A percentile compares a stretch with the other conserved stretches of the same genome.
These are phyloP conservation scores for Platorchestia sp. DNA, from an alignment of 1,140 invertebrate genomes.

Conservation along the genomic window DNA sequence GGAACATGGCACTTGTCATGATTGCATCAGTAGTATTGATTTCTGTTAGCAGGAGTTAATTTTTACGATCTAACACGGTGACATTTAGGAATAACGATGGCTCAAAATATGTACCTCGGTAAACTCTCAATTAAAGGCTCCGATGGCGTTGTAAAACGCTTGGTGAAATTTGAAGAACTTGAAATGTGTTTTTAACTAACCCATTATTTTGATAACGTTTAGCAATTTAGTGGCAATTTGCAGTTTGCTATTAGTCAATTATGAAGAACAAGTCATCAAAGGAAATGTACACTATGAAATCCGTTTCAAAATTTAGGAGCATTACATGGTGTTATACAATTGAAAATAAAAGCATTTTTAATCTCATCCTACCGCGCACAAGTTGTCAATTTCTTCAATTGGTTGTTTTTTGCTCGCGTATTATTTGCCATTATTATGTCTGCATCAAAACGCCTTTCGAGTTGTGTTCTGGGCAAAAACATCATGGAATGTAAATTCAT, in stretches of 20 bases:
- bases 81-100: neutral
- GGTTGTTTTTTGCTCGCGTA: neutral
- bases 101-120: neutral
- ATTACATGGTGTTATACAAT: no score
- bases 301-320: no score
- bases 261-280: no score
- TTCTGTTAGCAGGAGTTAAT: neutral
- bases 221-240: no score
- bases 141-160: neutral
- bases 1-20: neutral
- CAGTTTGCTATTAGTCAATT: no score
- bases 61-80: neutral
- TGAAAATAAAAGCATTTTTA: no score
- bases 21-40: neutral
- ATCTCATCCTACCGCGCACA: no score
- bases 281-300: no score
- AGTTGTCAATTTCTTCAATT: neutral
- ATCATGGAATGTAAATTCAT: neutral
- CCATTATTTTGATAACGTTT: neutral
- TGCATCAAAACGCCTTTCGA: neutral
- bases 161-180: neutral
- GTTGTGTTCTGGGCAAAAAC: neutral
- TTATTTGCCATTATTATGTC: neutral
- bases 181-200: neutral
- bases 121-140: neutral